These are phyloP conservation scores for Lasioglossum calceatum DNA, from an alignment of 2,888 invertebrate genomes.

Conservation along the genomic window DNA sequence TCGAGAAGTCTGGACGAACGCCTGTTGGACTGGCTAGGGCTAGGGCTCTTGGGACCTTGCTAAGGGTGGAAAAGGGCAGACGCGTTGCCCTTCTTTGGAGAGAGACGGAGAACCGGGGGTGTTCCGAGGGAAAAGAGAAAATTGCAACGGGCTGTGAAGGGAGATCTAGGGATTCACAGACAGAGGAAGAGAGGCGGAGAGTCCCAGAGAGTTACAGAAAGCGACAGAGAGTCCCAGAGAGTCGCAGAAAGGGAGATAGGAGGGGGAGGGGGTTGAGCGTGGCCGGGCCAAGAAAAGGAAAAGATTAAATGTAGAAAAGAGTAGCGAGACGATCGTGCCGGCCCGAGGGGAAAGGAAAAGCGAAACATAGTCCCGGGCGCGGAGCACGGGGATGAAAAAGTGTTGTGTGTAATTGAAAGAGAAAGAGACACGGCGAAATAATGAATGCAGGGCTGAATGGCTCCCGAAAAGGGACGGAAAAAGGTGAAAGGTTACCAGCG, in stretches of 20 bases:
- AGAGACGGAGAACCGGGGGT: background rate
- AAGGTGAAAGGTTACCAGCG: slow-evolving; percentile 1
- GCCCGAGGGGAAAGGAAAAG: background rate
- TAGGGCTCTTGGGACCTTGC: slow-evolving; percentile 22
- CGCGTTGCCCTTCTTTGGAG: background rate
- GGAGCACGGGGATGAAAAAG: background rate
- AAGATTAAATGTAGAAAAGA: background rate
- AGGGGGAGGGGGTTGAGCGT: background rate
- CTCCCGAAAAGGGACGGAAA: slow-evolving; percentile 1
- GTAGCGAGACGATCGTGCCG: background rate
- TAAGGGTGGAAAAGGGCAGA: slow-evolving; percentile 13
- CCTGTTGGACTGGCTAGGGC: slow-evolving; percentile 45
- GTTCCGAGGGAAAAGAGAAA: background rate
- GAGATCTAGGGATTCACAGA: too few relatives aligned
- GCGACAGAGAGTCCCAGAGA: background rate
- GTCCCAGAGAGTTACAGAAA: background rate
- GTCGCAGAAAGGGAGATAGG: background rate
- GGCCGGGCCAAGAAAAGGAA: background rate
- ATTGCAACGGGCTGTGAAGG: background rate
- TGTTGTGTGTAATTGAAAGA: slow-evolving; percentile 14
- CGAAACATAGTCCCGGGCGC: background rate
- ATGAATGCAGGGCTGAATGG: slow-evolving; percentile 13
- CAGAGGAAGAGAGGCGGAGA: background rate
- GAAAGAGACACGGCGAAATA: slow-evolving; percentile 4
- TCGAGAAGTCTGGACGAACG: slow-evolving; percentile 43